Evolutionary conservation across 2,888 invertebrate species (phyloP), one percentile per base, ranked within the genome.

Genomic region (Andrena flavipes): DNA sequence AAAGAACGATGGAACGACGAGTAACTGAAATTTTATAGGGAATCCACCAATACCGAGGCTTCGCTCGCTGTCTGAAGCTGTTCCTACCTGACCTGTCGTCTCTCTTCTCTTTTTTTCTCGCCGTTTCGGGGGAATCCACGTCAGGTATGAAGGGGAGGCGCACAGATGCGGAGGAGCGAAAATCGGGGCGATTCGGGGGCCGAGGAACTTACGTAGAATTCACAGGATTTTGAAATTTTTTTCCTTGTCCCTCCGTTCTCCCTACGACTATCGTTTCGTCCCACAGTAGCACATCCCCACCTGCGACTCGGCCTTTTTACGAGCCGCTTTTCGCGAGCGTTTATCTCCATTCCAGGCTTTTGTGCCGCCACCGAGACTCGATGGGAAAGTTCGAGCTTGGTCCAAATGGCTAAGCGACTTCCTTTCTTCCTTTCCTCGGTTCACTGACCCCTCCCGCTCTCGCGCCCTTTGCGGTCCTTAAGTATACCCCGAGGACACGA

Each of bases 1-100:
- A 26, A 56, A 35, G 33, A 71, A 60, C 71, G 67, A 68, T 71
- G 75, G 84, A 84, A 85, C 76, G 80, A 82, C 79, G 82, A 80
- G 89, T 88, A 91, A 92, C 91, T 90, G 90, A 93, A 93, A 92
- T 93, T 93, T 92, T 91, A 92, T 91, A 91, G 90, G 85, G 89
- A 91, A 88, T 92, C 87, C 79, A 67, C 84, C 88, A 87, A 89
- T 88, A 72, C 23, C 23, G 78, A 75, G 35, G 74, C 78, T 72
- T 72, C 76, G 4, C 68, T 60, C 56, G 49, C 33, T 71, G 78
- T 84, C 72, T 69, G 16, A 23, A 69, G 76, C 60, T 73, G 69
- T 71, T 82, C 56, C 91, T 92, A 92, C 93, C 93, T 93, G 93
- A 90, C 90, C 90, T 84, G 82, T 85, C 84, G 85, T 70, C 60